These are phyloP conservation scores for Capromys pilorides DNA, from an alignment of 2,797 vertebrate species.

Conservation along the genomic window DNA sequence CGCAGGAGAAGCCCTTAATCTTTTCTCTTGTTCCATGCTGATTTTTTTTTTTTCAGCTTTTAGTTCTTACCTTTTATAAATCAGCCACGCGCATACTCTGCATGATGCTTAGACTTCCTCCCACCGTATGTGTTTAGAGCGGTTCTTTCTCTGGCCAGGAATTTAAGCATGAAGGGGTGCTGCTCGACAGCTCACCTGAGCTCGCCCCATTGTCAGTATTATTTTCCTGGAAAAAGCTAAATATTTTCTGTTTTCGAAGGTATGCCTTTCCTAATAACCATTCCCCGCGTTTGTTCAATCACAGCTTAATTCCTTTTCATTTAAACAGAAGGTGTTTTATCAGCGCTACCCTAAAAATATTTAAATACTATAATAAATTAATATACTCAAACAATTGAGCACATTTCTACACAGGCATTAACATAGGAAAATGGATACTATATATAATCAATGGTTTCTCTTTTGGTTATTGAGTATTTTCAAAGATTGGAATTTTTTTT, in stretches of 20 bases:
- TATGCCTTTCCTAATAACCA: neutral
- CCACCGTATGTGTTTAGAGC: neutral
- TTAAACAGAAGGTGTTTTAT: neutral
- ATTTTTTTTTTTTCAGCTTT: no score
- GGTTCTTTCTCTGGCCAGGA: neutral
- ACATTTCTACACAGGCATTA: neutral
- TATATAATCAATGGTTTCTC: neutral
- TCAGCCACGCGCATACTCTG: neutral
- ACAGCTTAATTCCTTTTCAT: neutral
- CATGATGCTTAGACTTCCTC: neutral
- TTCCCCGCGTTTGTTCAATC: neutral
- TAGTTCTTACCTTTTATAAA: no score
- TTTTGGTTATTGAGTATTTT: neutral
- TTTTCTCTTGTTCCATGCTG: no score
- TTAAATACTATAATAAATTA: neutral
- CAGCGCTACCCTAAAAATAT: neutral
- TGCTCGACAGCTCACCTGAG: neutral
- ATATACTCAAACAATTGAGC: neutral
- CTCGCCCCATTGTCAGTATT: neutral
- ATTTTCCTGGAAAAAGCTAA: neutral
- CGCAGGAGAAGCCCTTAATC: no score
- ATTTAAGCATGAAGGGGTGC: neutral
- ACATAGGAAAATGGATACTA: neutral
- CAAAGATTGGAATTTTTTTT: neutral
- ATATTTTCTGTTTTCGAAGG: neutral